These are phyloP conservation scores for Teleiodes luculella DNA, from an alignment of 2,888 invertebrate genomes.

Conservation along the genomic window DNA sequence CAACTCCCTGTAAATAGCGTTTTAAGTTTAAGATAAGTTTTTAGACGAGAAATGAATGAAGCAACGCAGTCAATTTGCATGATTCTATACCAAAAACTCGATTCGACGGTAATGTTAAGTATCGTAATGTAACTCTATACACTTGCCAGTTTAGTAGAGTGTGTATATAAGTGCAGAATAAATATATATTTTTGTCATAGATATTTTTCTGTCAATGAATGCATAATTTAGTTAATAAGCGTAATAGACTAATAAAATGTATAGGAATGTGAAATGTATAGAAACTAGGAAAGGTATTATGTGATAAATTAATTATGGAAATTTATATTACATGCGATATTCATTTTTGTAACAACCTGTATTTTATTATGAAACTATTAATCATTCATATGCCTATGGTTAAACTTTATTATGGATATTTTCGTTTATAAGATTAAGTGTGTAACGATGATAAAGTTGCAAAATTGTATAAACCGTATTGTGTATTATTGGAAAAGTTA, in stretches of 20 bases:
- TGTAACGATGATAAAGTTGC: conserved; percentile 45
- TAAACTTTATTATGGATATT: conserved; percentile 34
- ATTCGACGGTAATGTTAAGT: conserved; percentile 27
- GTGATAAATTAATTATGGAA: conserved; percentile 46
- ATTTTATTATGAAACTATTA: conserved; percentile 39
- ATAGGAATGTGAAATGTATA: conserved; percentile 38
- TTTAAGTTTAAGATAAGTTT: conserved; percentile 24
- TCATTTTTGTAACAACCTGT: conserved; percentile 51
- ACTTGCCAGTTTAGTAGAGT: conserved; percentile 54
- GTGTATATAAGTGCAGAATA: conserved; percentile 42
- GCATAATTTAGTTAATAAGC: conserved; percentile 66
- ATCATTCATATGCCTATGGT: conserved; percentile 27
- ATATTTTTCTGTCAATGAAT: conserved; percentile 63
- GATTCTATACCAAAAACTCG: conserved; percentile 45
- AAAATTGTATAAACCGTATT: conserved; percentile 44
- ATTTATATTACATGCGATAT: conserved; percentile 44
- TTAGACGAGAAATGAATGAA: conserved; percentile 36
- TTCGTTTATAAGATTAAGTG: conserved; percentile 36
- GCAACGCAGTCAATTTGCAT: conserved; percentile 71
- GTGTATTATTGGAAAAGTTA: conserved; percentile 58
- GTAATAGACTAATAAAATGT: conserved; percentile 32
- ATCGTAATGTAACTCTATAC: conserved; percentile 37
- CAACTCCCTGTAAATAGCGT: conserved; percentile 56
- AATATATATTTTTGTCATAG: conserved; percentile 60
- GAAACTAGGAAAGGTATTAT: conserved; percentile 51